Conservation (phyloP, 2,888 invertebrate genomes). For the Hyalella azteca region DNA sequence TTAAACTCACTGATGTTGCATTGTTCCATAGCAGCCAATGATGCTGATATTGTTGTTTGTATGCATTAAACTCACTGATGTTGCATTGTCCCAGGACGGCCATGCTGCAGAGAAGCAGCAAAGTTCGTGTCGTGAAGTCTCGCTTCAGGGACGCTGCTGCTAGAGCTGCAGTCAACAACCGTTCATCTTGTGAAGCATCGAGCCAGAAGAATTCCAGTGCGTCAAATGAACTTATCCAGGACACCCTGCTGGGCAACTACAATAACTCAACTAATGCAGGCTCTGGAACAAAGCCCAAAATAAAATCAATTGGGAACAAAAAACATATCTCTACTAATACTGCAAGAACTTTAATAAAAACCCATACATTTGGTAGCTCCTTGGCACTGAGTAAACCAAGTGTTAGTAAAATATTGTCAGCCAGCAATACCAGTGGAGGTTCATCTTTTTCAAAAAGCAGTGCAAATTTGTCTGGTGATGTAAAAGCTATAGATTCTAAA, state of each 20-base stretch:
- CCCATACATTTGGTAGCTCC: neutral
- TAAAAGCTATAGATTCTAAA: no score
- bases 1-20: no score
- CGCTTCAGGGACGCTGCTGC: slow-evolving; percentile 4
- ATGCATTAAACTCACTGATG: neutral
- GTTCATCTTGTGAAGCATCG: neutral
- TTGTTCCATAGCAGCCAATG: no score
- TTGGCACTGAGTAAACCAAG: neutral
- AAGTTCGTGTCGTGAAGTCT: neutral
- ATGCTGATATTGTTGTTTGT: neutral
- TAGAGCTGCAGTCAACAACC: neutral
- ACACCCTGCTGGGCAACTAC: no score
- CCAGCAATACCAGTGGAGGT: neutral
- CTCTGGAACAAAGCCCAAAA: neutral
- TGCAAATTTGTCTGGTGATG: neutral
- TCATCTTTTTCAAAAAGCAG: neutral
- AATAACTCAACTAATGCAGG: neutral
- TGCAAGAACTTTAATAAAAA: slow-evolving; percentile 1
- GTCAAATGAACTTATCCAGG: no score
- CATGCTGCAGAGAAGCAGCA: neutral
- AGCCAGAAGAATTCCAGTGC: no score
- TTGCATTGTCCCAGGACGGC: neutral
- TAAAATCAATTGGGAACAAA: neutral
- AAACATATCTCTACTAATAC: neutral
- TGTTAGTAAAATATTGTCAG: neutral